Percentiles rank a stretch among this genome's conserved stretches.
Evolutionary conservation across 2,888 invertebrate species (phyloP).

Genomic region (Siphonodentalium dalli): DNA sequence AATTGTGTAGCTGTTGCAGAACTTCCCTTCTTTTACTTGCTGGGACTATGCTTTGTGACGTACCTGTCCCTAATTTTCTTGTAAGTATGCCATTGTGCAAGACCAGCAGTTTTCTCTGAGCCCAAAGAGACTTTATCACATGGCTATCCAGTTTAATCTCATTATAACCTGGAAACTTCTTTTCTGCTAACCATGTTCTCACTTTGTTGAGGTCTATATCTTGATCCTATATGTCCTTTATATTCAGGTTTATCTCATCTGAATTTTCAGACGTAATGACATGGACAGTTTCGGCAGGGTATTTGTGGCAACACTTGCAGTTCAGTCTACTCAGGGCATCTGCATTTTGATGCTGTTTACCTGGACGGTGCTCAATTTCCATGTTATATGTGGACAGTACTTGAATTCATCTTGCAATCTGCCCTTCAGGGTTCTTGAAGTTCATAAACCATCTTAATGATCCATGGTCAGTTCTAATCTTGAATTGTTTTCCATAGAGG

Average conservation of each 20-base stretch:
- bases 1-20: neutral
- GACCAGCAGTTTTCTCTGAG: too few species aligned
- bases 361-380: constrained; percentile 10
- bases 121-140: too few species aligned
- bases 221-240: too few species aligned
- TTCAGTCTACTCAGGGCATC: constrained; percentile 5
- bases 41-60: neutral
- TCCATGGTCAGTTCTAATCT: constrained; percentile 22
- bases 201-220: too few species aligned
- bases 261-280: too few species aligned
- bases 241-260: too few species aligned
- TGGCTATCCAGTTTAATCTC: too few species aligned
- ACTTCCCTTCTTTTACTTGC: neutral
- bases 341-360: constrained; percentile 9
- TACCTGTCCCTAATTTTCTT: too few species aligned
- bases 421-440: constrained; percentile 18
- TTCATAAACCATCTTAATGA: constrained; percentile 16
- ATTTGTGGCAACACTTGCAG: constrained; percentile 2
- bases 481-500: constrained; percentile 18
- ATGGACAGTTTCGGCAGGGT: too few species aligned
- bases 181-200: too few species aligned
- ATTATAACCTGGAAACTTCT: too few species aligned
- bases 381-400: constrained; percentile 5
- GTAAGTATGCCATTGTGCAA: too few species aligned
- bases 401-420: constrained; percentile 18